These are phyloP conservation scores for Hucho hucho DNA, from an alignment of 2,113 vertebrate genomes.

Conservation along the genomic window DNA sequence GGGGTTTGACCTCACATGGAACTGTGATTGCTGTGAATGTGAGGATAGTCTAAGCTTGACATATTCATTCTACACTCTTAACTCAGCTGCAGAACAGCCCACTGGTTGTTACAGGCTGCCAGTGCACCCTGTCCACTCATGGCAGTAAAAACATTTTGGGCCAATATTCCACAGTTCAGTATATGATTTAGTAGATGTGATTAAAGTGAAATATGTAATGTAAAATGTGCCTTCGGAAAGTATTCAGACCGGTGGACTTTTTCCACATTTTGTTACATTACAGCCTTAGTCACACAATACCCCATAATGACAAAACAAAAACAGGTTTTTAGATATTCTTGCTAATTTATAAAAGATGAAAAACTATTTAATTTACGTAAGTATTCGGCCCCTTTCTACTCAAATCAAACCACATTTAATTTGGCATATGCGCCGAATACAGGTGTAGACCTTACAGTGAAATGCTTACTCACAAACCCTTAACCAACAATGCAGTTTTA, in stretches of 20 bases:
- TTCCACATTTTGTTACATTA: no score
- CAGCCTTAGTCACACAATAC: no score
- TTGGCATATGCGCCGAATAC: no score
- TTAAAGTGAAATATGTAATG: not conserved
- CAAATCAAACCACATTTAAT: no score
- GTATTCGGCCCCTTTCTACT: no score
- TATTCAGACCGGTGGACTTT: not conserved
- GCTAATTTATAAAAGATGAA: not conserved
- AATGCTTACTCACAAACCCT: no score
- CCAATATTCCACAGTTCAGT: not conserved
- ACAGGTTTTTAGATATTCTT: not conserved
- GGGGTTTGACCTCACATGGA: constrained; percentile 17
- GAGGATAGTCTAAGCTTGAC: constrained; percentile 5
- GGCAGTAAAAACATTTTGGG: not conserved
- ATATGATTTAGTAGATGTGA: not conserved
- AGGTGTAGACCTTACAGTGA: no score
- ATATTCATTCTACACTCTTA: constrained; percentile 25
- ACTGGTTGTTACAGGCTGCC: not conserved
- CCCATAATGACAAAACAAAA: not conserved
- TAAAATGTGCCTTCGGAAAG: not conserved
- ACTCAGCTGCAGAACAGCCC: not conserved
- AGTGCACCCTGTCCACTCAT: not conserved
- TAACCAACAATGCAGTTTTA: no score
- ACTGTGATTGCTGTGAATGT: constrained; percentile 8
- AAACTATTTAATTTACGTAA: no score